Conservation (phyloP, 2,888 invertebrate species). For the Ophion costatus region DNA sequence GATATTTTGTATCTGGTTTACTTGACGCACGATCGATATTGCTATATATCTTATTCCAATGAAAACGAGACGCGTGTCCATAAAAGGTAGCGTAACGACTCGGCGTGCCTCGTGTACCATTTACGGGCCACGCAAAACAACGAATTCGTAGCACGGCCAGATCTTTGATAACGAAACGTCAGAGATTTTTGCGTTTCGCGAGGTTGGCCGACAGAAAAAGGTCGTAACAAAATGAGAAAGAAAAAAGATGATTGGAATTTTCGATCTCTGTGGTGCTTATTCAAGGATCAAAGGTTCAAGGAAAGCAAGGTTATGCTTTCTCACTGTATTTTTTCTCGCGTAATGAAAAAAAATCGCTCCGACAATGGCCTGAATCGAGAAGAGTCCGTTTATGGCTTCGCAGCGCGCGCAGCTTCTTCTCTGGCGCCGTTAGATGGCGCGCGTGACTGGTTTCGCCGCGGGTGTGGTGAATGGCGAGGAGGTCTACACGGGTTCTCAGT, state of each 20-base stretch:
- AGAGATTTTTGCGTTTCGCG: not conserved
- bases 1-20: constrained; percentile 20
- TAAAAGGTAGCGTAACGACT: constrained; percentile 63
- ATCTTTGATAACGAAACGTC: not conserved
- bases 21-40: constrained; percentile 56
- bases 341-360: constrained; percentile 23
- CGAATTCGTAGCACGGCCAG: constrained; percentile 9
- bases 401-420: not conserved
- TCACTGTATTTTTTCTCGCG: constrained; percentile 18
- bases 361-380: constrained; percentile 67
- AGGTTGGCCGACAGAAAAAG: not conserved
- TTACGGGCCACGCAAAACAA: constrained; percentile 43
- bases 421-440: constrained; percentile 61
- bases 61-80: constrained; percentile 48
- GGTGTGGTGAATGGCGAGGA: constrained; percentile 57
- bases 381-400: constrained; percentile 61
- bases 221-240: not conserved
- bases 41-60: constrained; percentile 13
- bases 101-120: constrained; percentile 53
- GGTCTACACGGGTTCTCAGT: constrained; percentile 48
- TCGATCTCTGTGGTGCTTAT: not conserved
- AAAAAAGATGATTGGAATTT: not conserved
- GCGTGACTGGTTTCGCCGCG: constrained; percentile 29
- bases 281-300: not conserved
- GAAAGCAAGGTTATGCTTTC: constrained; percentile 1